A percentile compares a stretch with the other conserved stretches of the same genome.
phyloP scores from a whole-genome alignment of 2,113 vertebrate species.

The Numida meleagris region DNA sequence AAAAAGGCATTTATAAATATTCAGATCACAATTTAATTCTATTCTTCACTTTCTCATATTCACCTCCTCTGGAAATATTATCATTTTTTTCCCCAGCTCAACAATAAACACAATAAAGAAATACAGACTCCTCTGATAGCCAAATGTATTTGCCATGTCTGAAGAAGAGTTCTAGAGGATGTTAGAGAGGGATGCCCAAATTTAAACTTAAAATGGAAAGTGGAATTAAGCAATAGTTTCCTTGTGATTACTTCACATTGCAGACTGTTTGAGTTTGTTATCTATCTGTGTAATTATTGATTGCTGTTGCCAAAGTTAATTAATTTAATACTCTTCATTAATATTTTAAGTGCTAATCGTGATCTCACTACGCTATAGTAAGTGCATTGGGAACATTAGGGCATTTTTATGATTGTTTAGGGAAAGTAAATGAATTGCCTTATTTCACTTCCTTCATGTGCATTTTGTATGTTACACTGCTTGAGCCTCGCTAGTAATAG shows the following conservation, averaged over 20 bases:
- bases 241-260: not conserved
- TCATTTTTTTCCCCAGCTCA: not conserved
- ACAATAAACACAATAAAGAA: not conserved
- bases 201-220: not conserved
- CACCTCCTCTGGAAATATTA: not conserved
- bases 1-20: not conserved
- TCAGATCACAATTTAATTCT: not conserved
- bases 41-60: not conserved
- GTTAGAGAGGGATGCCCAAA: not conserved
- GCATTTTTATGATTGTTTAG: not conserved
- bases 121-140: not conserved
- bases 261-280: not conserved
- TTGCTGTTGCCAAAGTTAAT: not conserved
- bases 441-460: accelerated
- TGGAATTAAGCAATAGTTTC: not conserved
- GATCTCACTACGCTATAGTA: not conserved
- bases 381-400: not conserved
- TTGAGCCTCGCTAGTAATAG: not conserved
- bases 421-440: not conserved
- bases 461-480: not conserved
- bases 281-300: not conserved
- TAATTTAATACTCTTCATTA: too few species aligned
- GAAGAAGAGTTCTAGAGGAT: not conserved
- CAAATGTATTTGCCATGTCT: not conserved
- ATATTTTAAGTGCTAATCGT: not conserved